Percentiles rank a stretch among this genome's conserved stretches.
phyloP scores from a whole-genome alignment of 2,888 invertebrate genomes.

The Habroteleia sp. region DNA sequence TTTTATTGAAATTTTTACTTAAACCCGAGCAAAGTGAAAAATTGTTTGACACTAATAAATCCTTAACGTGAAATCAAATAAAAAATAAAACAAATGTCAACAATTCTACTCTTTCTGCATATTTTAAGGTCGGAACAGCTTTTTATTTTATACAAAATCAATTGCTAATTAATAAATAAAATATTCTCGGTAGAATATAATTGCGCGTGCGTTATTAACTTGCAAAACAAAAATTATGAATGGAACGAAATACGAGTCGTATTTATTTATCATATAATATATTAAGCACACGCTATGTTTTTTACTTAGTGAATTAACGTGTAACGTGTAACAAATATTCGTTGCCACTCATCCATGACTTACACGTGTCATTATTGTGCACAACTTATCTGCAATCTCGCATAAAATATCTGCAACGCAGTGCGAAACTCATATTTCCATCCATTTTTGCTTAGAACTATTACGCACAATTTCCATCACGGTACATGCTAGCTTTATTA shows the following conservation, averaged over 20 bases:
- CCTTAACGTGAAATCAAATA: too few species aligned
- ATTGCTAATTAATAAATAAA: conserved; percentile 28
- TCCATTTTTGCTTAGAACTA: conserved; percentile 22
- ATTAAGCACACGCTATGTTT: conserved; percentile 13
- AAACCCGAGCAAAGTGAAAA: too few species aligned
- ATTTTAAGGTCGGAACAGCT: too few species aligned
- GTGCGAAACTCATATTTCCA: conserved; percentile 27
- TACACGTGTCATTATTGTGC: conserved; percentile 37
- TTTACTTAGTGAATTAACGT: conserved; percentile 36
- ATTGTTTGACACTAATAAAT: too few species aligned
- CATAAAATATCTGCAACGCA: too few species aligned
- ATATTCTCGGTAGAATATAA: conserved; percentile 1
- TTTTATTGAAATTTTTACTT: too few species aligned
- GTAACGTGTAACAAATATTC: conserved; percentile 25
- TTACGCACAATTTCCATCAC: conserved; percentile 6
- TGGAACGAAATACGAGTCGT: conserved; percentile 14
- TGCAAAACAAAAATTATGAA: conserved; percentile 22
- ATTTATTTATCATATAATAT: conserved; percentile 28
- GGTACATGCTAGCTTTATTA: too few species aligned
- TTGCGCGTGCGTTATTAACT: conserved; percentile 9
- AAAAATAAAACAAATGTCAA: too few species aligned
- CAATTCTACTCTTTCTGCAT: too few species aligned
- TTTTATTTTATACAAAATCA: too few species aligned
- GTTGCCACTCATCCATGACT: conserved; percentile 34
- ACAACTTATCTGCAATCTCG: conserved; percentile 34